Evolutionary conservation across 1,140 invertebrate species (phyloP).

Genomic region (Brachionus manjavacas): DNA sequence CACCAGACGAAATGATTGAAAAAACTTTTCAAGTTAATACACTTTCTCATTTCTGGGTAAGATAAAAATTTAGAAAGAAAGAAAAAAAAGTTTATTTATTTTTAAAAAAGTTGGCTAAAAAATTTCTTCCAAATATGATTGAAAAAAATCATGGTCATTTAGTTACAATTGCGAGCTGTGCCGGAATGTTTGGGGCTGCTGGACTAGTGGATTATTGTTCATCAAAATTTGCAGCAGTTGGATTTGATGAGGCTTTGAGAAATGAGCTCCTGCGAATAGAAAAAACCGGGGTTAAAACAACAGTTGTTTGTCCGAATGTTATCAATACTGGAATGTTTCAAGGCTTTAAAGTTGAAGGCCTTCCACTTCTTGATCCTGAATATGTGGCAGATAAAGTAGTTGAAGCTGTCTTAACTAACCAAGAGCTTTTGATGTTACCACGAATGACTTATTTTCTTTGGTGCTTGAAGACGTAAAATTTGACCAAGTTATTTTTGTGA

Average conservation of each 20-base stretch:
- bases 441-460: constrained; percentile 66
- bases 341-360: constrained; percentile 56
- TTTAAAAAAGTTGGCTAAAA: constrained; percentile 54
- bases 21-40: constrained; percentile 66
- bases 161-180: constrained; percentile 86
- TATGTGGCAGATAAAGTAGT: constrained; percentile 78
- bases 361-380: constrained; percentile 76
- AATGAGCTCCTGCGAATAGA: constrained; percentile 48
- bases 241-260: constrained; percentile 71
- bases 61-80: background rate
- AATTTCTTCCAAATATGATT: constrained; percentile 76
- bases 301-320: constrained; percentile 85
- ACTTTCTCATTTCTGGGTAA: constrained; percentile 65
- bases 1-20: constrained; percentile 67
- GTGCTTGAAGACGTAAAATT: constrained; percentile 50
- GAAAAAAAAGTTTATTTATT: too few relatives aligned
- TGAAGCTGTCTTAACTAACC: constrained; percentile 72
- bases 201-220: constrained; percentile 89
- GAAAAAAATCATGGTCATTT: constrained; percentile 78
- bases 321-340: constrained; percentile 93
- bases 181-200: constrained; percentile 63
- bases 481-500: too few relatives aligned
- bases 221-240: constrained; percentile 86
- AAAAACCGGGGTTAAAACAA: constrained; percentile 70
- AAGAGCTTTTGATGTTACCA: constrained; percentile 73